Conservation (phyloP, 2,113 vertebrate genomes). For the Crotophaga sulcirostris region DNA sequence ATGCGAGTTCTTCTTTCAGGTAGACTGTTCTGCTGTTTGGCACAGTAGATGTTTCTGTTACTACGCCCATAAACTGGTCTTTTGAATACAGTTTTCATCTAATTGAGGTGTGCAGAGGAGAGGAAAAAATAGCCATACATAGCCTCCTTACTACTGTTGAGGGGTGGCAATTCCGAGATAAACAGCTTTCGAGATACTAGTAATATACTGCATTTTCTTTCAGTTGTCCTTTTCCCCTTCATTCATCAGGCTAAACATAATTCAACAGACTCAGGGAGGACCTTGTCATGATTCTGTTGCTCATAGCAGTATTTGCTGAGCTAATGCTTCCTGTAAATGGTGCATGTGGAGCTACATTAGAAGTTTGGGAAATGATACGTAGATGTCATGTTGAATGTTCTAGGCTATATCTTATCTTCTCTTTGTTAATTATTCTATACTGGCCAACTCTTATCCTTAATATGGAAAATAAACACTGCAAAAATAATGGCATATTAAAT, state of each 20-base stretch:
- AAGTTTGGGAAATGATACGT: neutral
- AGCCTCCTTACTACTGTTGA: neutral
- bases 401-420: neutral
- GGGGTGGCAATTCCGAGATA: neutral
- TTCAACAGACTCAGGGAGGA: slow-evolving; percentile 36
- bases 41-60: neutral
- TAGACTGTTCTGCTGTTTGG: neutral
- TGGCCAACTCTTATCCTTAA: neutral
- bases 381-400: neutral
- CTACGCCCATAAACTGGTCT: neutral
- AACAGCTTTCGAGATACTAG: neutral
- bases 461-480: neutral
- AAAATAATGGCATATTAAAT: neutral
- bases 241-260: neutral
- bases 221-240: neutral
- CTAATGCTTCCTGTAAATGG: slow-evolving; percentile 8
- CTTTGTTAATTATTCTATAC: neutral
- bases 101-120: neutral
- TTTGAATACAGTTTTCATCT: neutral
- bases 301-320: slow-evolving; percentile 27
- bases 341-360: neutral
- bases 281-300: slow-evolving; percentile 52
- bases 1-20: neutral
- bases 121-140: neutral
- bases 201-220: neutral